These are phyloP conservation scores for Spheniscus mendiculus DNA, from an alignment of 2,113 vertebrate genomes.

Conservation along the genomic window DNA sequence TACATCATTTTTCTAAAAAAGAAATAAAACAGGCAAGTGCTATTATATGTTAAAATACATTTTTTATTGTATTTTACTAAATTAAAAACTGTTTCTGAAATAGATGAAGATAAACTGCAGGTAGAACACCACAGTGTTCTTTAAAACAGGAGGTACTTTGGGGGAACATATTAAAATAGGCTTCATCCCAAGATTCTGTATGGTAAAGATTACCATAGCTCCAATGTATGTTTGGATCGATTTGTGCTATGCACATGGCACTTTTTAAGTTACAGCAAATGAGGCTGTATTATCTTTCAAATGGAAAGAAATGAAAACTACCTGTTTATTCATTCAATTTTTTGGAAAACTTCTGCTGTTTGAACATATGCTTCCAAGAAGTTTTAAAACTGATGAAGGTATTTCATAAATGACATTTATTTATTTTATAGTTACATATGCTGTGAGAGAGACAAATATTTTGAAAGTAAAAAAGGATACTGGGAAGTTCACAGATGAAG, in stretches of 20 bases:
- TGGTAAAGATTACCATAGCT: background rate
- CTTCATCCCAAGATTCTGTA: background rate
- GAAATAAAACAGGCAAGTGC: background rate
- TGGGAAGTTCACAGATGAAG: background rate
- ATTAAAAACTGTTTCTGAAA: background rate
- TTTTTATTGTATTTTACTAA: background rate
- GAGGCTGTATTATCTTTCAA: background rate
- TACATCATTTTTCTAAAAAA: background rate
- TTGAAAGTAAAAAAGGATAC: background rate
- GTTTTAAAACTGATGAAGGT: background rate
- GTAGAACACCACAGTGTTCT: background rate
- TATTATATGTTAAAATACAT: background rate
- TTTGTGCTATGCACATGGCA: background rate
- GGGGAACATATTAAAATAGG: background rate
- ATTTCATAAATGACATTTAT: background rate
- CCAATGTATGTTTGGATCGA: background rate
- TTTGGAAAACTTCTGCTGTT: background rate
- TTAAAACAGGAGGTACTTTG: background rate
- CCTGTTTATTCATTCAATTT: background rate
- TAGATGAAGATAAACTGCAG: background rate
- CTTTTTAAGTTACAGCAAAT: background rate
- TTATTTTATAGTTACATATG: background rate
- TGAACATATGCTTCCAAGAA: background rate
- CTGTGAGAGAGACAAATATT: background rate
- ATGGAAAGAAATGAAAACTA: background rate